Conservation (phyloP, 2,888 invertebrate species). For the Ochlodes sylvanus region DNA sequence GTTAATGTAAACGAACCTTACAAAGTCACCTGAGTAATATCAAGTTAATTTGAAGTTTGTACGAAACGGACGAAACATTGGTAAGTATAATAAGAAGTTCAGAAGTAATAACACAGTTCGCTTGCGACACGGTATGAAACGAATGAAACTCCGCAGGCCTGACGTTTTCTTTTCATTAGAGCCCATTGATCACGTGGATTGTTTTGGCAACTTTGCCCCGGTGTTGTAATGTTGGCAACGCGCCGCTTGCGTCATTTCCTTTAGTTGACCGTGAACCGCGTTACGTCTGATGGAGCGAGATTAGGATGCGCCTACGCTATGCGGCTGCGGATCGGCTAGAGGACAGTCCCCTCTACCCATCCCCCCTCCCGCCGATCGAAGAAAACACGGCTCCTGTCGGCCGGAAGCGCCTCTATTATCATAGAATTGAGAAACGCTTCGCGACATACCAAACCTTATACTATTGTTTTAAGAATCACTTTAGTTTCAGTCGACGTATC, state of each 20-base stretch:
- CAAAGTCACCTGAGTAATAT: constrained; percentile 26
- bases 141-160: background rate
- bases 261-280: constrained; percentile 79
- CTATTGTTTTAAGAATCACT: constrained; percentile 12
- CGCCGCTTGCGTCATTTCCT: constrained; percentile 82
- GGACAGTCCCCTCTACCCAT: constrained; percentile 57
- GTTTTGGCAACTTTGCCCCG: constrained; percentile 65
- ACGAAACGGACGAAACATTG: constrained; percentile 7
- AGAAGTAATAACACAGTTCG: constrained; percentile 13
- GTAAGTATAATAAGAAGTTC: constrained; percentile 8
- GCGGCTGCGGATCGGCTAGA: constrained; percentile 51
- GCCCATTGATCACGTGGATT: constrained; percentile 54
- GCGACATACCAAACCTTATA: constrained; percentile 15
- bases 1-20: constrained; percentile 9
- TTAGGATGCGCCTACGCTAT: constrained; percentile 74
- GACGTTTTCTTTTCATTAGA: constrained; percentile 41
- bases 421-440: constrained; percentile 16
- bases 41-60: constrained; percentile 1
- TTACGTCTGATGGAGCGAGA: constrained; percentile 72
- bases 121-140: constrained; percentile 20
- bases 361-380: constrained; percentile 31
- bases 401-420: constrained; percentile 35
- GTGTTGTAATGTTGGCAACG: constrained; percentile 69
- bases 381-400: constrained; percentile 31
- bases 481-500: background rate